These are phyloP conservation scores for Drosophila paulistorum DNA, from an alignment of 1,140 invertebrate genomes.

Conservation along the genomic window DNA sequence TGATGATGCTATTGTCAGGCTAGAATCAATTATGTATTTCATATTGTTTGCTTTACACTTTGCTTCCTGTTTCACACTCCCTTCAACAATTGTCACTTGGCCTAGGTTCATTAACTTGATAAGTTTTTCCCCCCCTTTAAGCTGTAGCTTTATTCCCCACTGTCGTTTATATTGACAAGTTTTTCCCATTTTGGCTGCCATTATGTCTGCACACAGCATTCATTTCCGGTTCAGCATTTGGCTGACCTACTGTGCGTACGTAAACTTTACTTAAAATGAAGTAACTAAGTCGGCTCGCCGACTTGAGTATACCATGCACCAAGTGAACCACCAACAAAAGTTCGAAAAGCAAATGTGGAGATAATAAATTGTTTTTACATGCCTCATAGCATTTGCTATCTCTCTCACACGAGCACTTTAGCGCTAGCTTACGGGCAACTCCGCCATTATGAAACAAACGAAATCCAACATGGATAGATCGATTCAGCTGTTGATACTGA, in stretches of 20 bases:
- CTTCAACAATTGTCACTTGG: slow-evolving; percentile 39
- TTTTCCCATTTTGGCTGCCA: slow-evolving; percentile 51
- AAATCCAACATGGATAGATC: too few species aligned
- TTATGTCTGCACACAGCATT: slow-evolving; percentile 47
- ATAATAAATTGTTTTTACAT: too few species aligned
- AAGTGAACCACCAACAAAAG: too few species aligned
- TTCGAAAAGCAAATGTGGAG: too few species aligned
- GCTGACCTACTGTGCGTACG: slow-evolving; percentile 62
- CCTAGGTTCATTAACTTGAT: slow-evolving; percentile 52
- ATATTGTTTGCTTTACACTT: slow-evolving; percentile 55
- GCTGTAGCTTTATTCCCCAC: not conserved
- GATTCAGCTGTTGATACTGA: too few species aligned
- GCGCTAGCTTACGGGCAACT: too few species aligned
- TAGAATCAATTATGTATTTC: slow-evolving; percentile 65
- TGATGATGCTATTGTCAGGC: slow-evolving; percentile 15
- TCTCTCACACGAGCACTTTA: too few species aligned
- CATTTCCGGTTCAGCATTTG: slow-evolving; percentile 51
- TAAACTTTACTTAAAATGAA: slow-evolving; percentile 38
- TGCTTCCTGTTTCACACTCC: slow-evolving; percentile 21
- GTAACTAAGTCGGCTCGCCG: too few species aligned
- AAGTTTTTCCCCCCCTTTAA: slow-evolving; percentile 17
- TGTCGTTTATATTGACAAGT: slow-evolving; percentile 47
- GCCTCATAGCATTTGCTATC: too few species aligned
- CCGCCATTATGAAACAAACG: too few species aligned
- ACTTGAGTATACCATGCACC: too few species aligned